phyloP scores from a whole-genome alignment of 2,797 vertebrate genomes.

The Rhinella marina region DNA sequence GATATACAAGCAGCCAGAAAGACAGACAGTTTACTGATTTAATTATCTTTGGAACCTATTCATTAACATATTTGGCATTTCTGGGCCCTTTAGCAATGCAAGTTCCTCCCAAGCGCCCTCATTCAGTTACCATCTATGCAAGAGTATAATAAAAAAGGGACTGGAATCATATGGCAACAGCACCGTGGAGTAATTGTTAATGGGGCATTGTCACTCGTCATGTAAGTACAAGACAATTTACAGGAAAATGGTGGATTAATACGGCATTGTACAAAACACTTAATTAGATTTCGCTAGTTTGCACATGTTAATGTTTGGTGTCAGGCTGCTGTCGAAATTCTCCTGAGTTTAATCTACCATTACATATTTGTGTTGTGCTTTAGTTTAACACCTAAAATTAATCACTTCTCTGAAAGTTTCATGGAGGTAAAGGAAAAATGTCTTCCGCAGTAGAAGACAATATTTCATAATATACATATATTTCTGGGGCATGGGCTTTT shows the following conservation, averaged over 20 bases:
- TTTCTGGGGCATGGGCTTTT: too few species aligned
- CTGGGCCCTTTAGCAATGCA: constrained; percentile 22
- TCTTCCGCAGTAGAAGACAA: background rate
- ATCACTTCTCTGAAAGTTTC: constrained; percentile 22
- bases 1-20: background rate
- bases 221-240: constrained; percentile 36
- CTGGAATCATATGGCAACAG: constrained; percentile 15
- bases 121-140: background rate
- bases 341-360: constrained; percentile 19
- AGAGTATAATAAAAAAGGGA: background rate
- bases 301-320: constrained; percentile 41
- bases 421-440: constrained; percentile 10
- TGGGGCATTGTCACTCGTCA: constrained; percentile 33
- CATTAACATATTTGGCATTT: constrained; percentile 36
- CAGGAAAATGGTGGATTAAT: constrained; percentile 36
- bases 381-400: constrained; percentile 31
- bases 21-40: constrained; percentile 37
- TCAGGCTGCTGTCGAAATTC: constrained; percentile 39
- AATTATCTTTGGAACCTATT: constrained; percentile 48
- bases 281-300: constrained; percentile 54
- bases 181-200: constrained; percentile 35
- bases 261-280: constrained; percentile 32
- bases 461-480: background rate
- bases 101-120: constrained; percentile 6
- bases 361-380: constrained; percentile 36